phyloP scores from a whole-genome alignment of 1,140 invertebrate species.

The Melitaea cinxia region DNA sequence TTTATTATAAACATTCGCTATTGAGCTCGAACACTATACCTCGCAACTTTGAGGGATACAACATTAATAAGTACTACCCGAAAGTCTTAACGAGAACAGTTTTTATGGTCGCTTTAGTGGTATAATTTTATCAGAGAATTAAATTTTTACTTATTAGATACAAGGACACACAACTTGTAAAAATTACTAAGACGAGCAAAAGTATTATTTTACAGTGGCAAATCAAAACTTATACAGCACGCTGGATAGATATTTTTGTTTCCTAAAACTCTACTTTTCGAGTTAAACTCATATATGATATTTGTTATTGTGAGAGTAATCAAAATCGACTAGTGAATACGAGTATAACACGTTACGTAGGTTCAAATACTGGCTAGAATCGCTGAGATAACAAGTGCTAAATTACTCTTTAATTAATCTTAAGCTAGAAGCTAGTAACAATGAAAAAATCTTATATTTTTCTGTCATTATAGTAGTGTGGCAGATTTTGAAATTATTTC shows the following conservation, averaged over 20 bases:
- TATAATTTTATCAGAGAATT: neutral
- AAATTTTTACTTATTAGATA: no score
- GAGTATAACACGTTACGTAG: neutral
- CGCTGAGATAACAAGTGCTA: no score
- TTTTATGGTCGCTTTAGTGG: constrained; percentile 7
- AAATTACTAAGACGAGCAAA: neutral
- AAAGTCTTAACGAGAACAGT: constrained; percentile 11
- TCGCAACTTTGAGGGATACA: constrained; percentile 29
- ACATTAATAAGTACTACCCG: constrained; percentile 12
- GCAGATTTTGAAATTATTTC: no score
- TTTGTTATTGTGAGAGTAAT: no score
- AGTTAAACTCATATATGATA: no score
- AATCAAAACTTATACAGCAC: neutral
- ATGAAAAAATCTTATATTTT: no score
- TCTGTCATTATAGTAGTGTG: no score
- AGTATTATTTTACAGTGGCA: neutral
- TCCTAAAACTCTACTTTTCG: neutral
- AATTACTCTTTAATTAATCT: no score
- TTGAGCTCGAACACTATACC: constrained; percentile 43
- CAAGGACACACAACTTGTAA: no score
- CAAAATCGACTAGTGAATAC: no score
- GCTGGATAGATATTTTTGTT: neutral
- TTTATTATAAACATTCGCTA: constrained; percentile 60
- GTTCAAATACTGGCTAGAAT: no score
- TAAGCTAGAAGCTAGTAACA: no score